Evolutionary conservation across 2,113 vertebrate species (phyloP), one percentile per base, ranked within the genome.

Genomic region (Prolemur simus): DNA sequence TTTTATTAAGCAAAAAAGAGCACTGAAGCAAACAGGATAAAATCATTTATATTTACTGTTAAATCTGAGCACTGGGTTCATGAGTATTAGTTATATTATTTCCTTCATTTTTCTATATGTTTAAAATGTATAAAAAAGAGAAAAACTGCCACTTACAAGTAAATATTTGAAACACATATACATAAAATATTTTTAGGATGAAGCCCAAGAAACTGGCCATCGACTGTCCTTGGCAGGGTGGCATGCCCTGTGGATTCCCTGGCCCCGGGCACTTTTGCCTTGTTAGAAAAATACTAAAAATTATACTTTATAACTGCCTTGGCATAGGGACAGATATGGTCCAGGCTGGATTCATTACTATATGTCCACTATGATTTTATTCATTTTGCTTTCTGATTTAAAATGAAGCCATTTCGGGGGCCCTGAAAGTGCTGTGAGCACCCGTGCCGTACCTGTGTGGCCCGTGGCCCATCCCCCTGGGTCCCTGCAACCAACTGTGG

Each of bases 401-500:
- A 66, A 89, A 89, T 42, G 21, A 49, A 91, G 69, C 37, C 1
- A 54, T 39, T 77, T 64, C 6, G 8, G 17, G 8, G 25, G 10
- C 34, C 39, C 27, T 9, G 7, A 25, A 29, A 68, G 20, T 27
- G 49, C 1, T 29, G 12, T 25, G 69, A 25, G 29, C 13, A 0
- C 0, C 11, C 4, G 9, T 76, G 49, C 32, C 23, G 8, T 18
- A 12, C 37, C 21, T 4, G 0, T 21, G n/a, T 7, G 15, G 27
- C 77, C 54, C 7, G 0, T 7, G 2, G 15, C 12, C 9, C 5
- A 0, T 63, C 8, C 0, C 18, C 21, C 5, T 63, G 42, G 37
- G 8, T 4, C 12, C 3, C 13, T 3, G 27, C 17, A 42, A 7
- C 20, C 39, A 15, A 32, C 39, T 8, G 23, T 12, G 2, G 0